Base-by-base conservation (phyloP, 92 coral and sea anemone species). In the Palythoa caribaeorum region DNA sequence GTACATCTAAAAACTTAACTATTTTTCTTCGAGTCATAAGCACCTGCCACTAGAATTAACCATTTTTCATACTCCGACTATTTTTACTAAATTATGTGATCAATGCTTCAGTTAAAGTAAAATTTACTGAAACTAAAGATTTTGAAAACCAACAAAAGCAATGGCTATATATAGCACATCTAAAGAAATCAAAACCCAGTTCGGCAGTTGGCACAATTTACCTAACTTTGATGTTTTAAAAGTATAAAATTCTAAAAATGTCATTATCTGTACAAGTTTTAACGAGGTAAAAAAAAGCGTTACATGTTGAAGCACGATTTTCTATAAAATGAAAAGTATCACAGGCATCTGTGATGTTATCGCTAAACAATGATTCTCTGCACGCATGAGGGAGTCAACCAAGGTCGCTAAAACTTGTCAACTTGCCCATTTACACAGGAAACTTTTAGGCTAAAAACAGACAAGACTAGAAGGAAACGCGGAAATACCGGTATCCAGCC, bases 331-430 rank as follows among this genome's bases (percentile, higher is more conserved):
- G 70, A n/a, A 16, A 63, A 16, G 9, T 63, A 63, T 63, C 9
- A 19, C 36, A n/a, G 8, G 28, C 0, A 63, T 63, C n/a, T 63
- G n/a, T n/a, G 70, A 63, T 17, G 28, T 1, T 63, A 63, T 63
- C 70, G 1, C 28, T 63, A 17, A 17, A 63, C 20, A n/a, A 63
- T 63, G 70, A 63, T 63, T 63, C 70, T 17, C 35, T 63, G 70
- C 70, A 63, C 70, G 70, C 70, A n/a, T 63, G 6, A 2, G 50
- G 19, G 4, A 17, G 40, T 86, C 16, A 80, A 62, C 55, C 81
- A 52, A 50, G 79, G 73, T 13, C 38, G 57, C 9, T 85, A 66
- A 59, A 72, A 87, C 54, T 70, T 70, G 75, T 70, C 75, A 70
- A 9, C 75, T 70, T 63, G 70, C 70, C 62, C 78, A 35, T 71